A percentile compares a stretch with the other conserved stretches of the same genome.
These are phyloP conservation scores for Ellobius talpinus DNA, from an alignment of 2,113 vertebrate species.

Conservation along the genomic window DNA sequence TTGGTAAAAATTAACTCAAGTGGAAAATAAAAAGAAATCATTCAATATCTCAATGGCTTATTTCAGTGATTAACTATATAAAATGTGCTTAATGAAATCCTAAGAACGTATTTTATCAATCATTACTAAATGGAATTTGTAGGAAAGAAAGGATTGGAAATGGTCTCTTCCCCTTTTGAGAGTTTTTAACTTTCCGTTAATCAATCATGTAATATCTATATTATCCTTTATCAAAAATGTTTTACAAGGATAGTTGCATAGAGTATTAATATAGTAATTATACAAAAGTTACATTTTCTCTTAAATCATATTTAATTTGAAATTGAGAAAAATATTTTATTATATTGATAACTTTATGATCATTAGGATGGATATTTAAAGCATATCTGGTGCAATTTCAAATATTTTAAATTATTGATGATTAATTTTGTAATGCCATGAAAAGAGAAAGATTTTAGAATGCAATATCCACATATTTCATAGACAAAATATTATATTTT, in stretches of 20 bases:
- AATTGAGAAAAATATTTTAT: not conserved
- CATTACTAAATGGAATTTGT: not conserved
- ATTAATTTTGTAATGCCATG: constrained; percentile 14
- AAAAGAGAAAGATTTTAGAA: not conserved
- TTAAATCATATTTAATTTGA: constrained; percentile 1
- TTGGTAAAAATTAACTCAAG: not conserved
- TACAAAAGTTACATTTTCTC: not conserved
- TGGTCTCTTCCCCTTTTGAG: too few relatives aligned
- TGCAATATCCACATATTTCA: not conserved
- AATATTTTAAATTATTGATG: not conserved
- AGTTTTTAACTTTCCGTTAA: not conserved
- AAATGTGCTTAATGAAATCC: not conserved
- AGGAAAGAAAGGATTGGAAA: not conserved
- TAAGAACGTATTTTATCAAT: not conserved
- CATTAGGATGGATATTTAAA: not conserved
- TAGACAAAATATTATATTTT: not conserved
- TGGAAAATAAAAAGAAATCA: not conserved
- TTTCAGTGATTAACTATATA: not conserved
- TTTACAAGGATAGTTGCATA: not conserved
- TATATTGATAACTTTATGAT: not conserved
- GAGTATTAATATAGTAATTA: not conserved
- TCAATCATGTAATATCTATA: not conserved
- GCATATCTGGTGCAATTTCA: not conserved
- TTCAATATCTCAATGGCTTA: not conserved
- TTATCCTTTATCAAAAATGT: not conserved